Percentiles rank a stretch among this genome's conserved stretches.
Evolutionary conservation across 2,888 invertebrate species (phyloP).

Genomic region (Cinara cedri): DNA sequence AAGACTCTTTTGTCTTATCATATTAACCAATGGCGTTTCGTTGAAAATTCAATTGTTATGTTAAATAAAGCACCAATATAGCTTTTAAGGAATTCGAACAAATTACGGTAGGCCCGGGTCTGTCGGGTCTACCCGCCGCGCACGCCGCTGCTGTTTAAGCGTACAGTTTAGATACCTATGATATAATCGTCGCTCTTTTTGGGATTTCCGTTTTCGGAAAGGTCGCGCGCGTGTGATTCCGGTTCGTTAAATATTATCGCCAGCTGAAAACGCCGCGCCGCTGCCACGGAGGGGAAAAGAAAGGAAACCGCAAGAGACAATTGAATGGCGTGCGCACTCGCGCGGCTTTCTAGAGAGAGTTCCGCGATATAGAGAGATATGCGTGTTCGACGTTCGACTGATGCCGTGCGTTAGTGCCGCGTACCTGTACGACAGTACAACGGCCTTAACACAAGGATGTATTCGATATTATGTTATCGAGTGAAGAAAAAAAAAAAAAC

Average conservation of each 20-base stretch:
- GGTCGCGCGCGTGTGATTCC: slow-evolving; percentile 14
- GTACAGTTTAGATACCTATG: no score
- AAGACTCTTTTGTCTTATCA: no score
- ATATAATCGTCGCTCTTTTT: no score
- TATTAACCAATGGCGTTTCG: no score
- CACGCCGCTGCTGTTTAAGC: no score
- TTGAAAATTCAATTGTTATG: no score
- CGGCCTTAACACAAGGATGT: slow-evolving; percentile 48
- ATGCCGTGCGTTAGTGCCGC: background rate
- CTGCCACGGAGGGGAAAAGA: background rate
- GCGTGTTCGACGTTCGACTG: slow-evolving; percentile 5
- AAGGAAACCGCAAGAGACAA: slow-evolving; percentile 40
- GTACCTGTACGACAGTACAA: slow-evolving; percentile 7
- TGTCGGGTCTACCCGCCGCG: no score
- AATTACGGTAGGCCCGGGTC: no score
- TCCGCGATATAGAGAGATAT: slow-evolving; percentile 17
- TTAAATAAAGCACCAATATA: no score
- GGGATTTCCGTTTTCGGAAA: background rate
- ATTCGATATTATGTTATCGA: background rate
- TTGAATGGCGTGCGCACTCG: background rate
- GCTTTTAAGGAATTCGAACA: no score
- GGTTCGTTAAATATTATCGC: slow-evolving; percentile 36
- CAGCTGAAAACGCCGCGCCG: background rate
- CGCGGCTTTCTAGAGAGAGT: slow-evolving; percentile 43
- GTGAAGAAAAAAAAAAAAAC: slow-evolving; percentile 19